Evolutionary conservation across 2,797 vertebrate genomes (phyloP).

Genomic region (Coregonus sp.): DNA sequence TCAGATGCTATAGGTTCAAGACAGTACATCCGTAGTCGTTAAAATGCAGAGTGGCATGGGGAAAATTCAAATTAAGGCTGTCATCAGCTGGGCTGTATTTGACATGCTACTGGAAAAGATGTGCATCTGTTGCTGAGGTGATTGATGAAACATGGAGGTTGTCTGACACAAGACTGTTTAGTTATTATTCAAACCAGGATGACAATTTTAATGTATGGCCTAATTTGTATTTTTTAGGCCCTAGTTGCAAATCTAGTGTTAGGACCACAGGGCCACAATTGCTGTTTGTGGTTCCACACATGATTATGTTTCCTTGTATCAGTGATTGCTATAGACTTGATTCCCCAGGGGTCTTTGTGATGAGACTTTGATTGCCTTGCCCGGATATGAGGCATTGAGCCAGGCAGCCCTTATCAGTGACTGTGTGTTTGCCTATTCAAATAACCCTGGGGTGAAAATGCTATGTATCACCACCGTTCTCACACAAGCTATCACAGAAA

Average conservation of each 20-base stretch:
- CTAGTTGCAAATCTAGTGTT: background rate
- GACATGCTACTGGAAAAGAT: no score
- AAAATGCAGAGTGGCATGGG: no score
- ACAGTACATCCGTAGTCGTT: no score
- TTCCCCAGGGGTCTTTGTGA: conserved; percentile 29
- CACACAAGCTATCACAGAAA: conserved; percentile 30
- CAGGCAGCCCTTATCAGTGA: conserved; percentile 36
- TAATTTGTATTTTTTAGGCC: background rate
- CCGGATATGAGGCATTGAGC: conserved; percentile 23
- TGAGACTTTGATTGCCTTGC: conserved; percentile 36
- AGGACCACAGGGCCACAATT: background rate
- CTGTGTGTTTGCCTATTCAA: conserved; percentile 30
- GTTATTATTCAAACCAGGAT: no score
- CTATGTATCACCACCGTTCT: conserved; percentile 13
- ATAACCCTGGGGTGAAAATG: conserved; percentile 29
- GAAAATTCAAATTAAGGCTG: no score
- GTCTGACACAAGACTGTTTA: no score
- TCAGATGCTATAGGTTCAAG: no score
- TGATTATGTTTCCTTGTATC: background rate
- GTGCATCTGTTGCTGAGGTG: no score
- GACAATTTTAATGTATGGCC: background rate
- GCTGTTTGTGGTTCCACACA: background rate
- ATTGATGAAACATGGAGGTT: no score
- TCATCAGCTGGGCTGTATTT: no score
- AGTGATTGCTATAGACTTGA: background rate